Base-by-base conservation (phyloP, 2,797 vertebrate genomes). In the Crotalus adamanteus region DNA sequence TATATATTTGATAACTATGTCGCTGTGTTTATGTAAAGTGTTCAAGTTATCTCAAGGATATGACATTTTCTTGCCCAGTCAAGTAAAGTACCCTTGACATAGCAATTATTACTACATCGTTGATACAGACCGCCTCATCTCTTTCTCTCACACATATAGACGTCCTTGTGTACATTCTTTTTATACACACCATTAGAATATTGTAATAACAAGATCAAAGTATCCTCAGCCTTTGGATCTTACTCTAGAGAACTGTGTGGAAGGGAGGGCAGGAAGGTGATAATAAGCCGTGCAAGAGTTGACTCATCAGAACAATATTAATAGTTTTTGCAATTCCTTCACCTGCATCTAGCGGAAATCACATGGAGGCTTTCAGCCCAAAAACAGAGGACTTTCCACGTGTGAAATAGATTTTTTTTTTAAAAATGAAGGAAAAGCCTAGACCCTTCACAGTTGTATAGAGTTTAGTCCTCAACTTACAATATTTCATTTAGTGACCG, bases 51-150 rank as follows among this genome's bases (percentile, higher is more conserved):
- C 78, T 87, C 61, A 91, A 16, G 56, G 65, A 42, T 83, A 47
- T 0, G 87, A 13, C 0, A 3, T 0, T 78, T 88, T 60, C 0
- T 47, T 16, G 78, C 89, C 51, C 31, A 13, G 31, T 6, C 0
- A 22, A 57, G 0, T 1, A 7, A 65, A 37, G 13, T 78, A 1
- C 0, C 69, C 63, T 9, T 26, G 60, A 12, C 0, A 0, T 6
- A 0, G 6, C 3, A 20, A 2, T 89, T 12, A 53, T 92, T 25
- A 12, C 1, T 5, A 0, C 53, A 90, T 51, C 0, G 25, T 8
- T 3, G 63, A 89, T 69, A 5, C 88, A 2, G 89, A 47, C 78
- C 47, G 73, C 25, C 73, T 83, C 42, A 1, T 83, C 37, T 47
- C 42, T 47, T 83, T 83, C 78, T 25, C 78, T 83, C 9, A 25